Percentiles rank a stretch among this genome's conserved stretches.
Conservation (phyloP, 2,113 vertebrate species). For the Baryphthengus martii region DNA sequence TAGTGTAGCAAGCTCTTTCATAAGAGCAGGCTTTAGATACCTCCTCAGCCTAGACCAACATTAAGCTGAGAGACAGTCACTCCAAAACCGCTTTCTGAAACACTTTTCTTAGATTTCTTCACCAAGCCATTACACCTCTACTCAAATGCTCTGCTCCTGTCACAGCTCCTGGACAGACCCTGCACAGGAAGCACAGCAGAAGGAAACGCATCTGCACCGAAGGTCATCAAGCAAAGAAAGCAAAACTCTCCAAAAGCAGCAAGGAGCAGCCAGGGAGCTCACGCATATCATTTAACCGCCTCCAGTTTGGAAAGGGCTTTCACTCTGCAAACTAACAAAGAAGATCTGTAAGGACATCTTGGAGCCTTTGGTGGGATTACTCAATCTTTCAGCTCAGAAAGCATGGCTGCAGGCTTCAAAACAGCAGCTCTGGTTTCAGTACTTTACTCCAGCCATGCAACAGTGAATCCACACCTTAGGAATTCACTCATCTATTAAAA, state of each 20-base stretch:
- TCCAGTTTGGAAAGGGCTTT: neutral
- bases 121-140: rapidly evolving
- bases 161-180: neutral
- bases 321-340: neutral
- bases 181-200: neutral
- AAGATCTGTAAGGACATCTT: rapidly evolving
- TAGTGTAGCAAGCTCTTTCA: neutral
- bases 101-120: neutral
- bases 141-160: rapidly evolving
- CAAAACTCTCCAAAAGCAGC: neutral
- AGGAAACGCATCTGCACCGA: rapidly evolving
- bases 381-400: neutral
- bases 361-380: neutral
- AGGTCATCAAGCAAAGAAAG: neutral
- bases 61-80: neutral
- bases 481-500: neutral
- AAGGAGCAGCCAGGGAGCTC: neutral
- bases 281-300: rapidly evolving
- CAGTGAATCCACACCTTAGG: neutral
- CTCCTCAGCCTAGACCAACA: neutral
- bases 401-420: neutral
- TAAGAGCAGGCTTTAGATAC: neutral
- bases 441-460: neutral
- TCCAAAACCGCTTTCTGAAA: neutral
- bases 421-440: neutral